Evolutionary conservation across 1,140 invertebrate species (phyloP).

Genomic region (Solen grandis): DNA sequence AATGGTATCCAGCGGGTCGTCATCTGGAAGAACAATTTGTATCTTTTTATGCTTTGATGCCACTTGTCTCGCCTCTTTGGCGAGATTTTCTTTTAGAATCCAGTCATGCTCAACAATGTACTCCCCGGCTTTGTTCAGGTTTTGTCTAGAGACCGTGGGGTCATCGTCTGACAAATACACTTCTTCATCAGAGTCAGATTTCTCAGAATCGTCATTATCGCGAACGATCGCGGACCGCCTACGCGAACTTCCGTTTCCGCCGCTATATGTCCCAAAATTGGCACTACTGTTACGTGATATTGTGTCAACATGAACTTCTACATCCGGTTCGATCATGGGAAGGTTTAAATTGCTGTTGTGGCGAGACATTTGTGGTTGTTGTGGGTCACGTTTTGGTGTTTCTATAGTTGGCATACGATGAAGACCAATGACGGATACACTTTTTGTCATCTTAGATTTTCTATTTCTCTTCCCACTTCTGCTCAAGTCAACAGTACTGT

Average conservation of each 20-base stretch:
- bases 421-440: conserved; percentile 28
- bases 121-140: conserved; percentile 51
- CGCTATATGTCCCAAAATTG: neutral
- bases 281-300: conserved; percentile 31
- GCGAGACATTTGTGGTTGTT: neutral
- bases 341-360: conserved; percentile 35
- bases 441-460: conserved; percentile 46
- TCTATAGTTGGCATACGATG: conserved; percentile 13
- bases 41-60: conserved; percentile 22
- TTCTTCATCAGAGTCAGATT: conserved; percentile 29
- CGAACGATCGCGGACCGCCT: conserved; percentile 10
- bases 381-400: neutral
- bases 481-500: conserved; percentile 47
- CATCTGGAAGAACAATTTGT: conserved; percentile 53
- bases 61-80: conserved; percentile 31
- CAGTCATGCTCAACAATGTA: conserved; percentile 57
- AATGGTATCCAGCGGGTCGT: conserved; percentile 48
- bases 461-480: conserved; percentile 16
- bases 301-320: neutral
- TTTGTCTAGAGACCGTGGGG: conserved; percentile 38
- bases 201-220: neutral
- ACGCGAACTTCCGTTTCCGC: neutral
- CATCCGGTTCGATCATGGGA: conserved; percentile 31
- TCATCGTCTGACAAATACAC: conserved; percentile 50
- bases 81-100: conserved; percentile 44